Percentiles rank a stretch among this genome's conserved stretches.
These are phyloP conservation scores for Panthera leo DNA, from an alignment of 2,113 vertebrate species.

Conservation along the genomic window DNA sequence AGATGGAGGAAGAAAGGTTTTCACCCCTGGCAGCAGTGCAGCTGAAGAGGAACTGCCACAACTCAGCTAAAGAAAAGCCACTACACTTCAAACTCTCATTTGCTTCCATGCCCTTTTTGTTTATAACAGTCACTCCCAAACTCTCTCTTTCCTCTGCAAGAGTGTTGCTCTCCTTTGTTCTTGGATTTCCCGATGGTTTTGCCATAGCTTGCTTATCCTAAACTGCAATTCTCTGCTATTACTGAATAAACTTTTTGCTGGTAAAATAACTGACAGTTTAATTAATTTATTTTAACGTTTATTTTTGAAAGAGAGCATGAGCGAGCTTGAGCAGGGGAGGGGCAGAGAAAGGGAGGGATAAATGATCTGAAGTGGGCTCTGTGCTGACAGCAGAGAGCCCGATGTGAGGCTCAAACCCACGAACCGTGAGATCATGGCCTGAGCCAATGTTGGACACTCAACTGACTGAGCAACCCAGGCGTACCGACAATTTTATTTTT, in stretches of 20 bases:
- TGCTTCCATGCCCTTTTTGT: background rate
- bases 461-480: too few species aligned
- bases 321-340: too few species aligned
- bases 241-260: background rate
- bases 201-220: background rate
- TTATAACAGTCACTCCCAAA: background rate
- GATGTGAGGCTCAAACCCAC: too few species aligned
- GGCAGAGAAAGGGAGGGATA: too few species aligned
- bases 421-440: too few species aligned
- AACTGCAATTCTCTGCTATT: background rate
- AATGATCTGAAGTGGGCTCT: too few species aligned
- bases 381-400: too few species aligned
- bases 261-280: background rate
- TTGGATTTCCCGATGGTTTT: background rate
- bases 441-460: too few species aligned
- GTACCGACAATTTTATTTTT: background rate
- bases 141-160: background rate
- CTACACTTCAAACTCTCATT: background rate
- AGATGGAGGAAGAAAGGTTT: background rate
- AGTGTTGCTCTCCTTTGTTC: background rate
- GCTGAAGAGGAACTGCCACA: background rate
- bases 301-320: too few species aligned
- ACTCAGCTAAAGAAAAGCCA: background rate
- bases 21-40: background rate
- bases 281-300: too few species aligned